These are phyloP conservation scores for Punctoribates punctum DNA, from an alignment of 2,888 invertebrate species.

Conservation along the genomic window DNA sequence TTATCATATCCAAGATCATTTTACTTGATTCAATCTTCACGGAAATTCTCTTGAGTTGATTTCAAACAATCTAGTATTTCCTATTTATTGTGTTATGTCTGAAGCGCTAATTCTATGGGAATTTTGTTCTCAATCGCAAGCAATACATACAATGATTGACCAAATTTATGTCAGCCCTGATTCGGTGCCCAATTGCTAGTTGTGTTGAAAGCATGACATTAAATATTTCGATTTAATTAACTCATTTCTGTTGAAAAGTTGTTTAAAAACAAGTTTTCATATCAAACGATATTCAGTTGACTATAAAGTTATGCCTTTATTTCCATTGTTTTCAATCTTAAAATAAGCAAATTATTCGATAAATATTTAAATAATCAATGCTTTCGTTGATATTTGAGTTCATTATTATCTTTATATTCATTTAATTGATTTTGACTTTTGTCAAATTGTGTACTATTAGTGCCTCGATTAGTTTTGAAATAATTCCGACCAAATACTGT, in stretches of 20 bases:
- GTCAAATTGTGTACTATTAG: not conserved
- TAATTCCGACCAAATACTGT: no score
- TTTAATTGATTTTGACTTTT: not conserved
- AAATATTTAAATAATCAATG: not conserved
- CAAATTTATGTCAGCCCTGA: no score
- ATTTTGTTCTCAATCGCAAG: no score
- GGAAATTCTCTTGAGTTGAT: no score
- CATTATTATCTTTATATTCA: not conserved
- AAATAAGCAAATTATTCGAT: not conserved
- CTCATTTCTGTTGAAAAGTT: conserved; percentile 8
- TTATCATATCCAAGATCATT: no score
- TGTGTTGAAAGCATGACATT: no score
- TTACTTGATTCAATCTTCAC: no score
- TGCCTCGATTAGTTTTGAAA: not conserved
- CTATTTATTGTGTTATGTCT: no score
- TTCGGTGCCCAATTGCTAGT: no score
- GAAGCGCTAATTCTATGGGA: no score
- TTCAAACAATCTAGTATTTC: no score
- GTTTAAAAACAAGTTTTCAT: conserved; percentile 18
- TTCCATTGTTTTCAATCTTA: not conserved
- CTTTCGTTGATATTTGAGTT: not conserved
- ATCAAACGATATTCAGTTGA: not conserved
- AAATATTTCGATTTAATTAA: not conserved
- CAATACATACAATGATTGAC: no score
- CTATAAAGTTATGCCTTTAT: not conserved